Conservation (phyloP, 2,888 invertebrate species). For the Gastrophysa polygoni region DNA sequence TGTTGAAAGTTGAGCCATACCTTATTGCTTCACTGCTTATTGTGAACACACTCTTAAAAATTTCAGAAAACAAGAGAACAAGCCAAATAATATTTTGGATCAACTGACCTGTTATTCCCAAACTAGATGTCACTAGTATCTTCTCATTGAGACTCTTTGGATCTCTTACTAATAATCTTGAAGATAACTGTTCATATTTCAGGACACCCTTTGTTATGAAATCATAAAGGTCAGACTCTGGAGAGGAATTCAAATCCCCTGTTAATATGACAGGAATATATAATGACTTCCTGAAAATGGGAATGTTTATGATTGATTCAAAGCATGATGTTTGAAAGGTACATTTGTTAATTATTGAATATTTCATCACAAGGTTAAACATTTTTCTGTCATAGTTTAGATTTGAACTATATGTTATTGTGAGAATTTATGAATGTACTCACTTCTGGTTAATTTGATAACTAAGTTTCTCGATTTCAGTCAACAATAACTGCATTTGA, state of each 20-base stretch:
- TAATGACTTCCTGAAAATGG: slow-evolving; percentile 48
- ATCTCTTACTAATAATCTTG: slow-evolving; percentile 38
- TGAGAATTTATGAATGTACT: slow-evolving; percentile 12
- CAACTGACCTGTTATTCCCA: slow-evolving; percentile 60
- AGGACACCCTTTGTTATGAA: slow-evolving; percentile 71
- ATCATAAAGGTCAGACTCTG: slow-evolving; percentile 72
- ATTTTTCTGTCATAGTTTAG: too few relatives aligned
- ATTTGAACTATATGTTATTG: too few relatives aligned
- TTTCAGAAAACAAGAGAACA: too few relatives aligned
- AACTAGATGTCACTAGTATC: slow-evolving; percentile 46
- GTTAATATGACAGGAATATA: slow-evolving; percentile 82
- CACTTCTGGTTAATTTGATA: slow-evolving; percentile 49
- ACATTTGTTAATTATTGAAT: too few relatives aligned
- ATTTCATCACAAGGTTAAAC: too few relatives aligned
- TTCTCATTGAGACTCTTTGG: slow-evolving; percentile 39
- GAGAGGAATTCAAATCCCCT: slow-evolving; percentile 91
- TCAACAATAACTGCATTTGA: slow-evolving; percentile 82
- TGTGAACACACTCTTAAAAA: too few relatives aligned
- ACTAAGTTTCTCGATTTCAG: slow-evolving; percentile 82
- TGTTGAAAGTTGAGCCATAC: too few relatives aligned
- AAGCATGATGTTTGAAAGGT: too few relatives aligned
- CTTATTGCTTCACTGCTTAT: too few relatives aligned
- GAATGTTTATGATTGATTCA: too few relatives aligned
- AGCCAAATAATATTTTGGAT: too few relatives aligned
- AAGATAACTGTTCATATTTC: slow-evolving; percentile 55